Evolutionary conservation across 2,888 invertebrate species (phyloP).

Genomic region (Miltochrista miniata): DNA sequence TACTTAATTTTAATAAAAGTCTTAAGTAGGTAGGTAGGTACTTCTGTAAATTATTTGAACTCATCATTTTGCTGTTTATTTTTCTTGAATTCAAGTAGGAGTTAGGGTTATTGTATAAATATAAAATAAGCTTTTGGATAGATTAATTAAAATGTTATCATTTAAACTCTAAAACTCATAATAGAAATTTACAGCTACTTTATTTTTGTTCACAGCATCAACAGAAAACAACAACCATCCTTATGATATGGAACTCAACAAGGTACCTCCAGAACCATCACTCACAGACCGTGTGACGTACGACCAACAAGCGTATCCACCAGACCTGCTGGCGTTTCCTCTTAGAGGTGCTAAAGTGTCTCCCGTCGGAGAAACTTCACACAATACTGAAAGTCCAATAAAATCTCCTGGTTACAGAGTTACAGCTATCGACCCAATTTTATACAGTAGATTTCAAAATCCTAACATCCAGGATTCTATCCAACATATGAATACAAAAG

Average conservation of each 20-base stretch:
- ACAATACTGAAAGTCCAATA: conserved; percentile 56
- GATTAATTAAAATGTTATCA: no score
- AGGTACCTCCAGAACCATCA: conserved; percentile 76
- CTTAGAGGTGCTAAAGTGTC: conserved; percentile 78
- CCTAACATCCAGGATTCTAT: conserved; percentile 83
- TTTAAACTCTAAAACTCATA: background rate
- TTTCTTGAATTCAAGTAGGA: no score
- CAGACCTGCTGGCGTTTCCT: conserved; percentile 92
- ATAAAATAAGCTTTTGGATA: no score
- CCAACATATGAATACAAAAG: conserved; percentile 85
- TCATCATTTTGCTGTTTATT: no score
- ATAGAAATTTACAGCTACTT: background rate
- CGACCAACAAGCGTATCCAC: conserved; percentile 87
- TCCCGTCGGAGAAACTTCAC: conserved; percentile 69
- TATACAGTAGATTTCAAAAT: conserved; percentile 82
- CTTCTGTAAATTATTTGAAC: no score
- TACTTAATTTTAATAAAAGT: no score
- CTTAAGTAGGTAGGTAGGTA: no score
- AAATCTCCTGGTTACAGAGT: conserved; percentile 71
- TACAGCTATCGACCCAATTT: conserved; percentile 52
- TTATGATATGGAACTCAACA: conserved; percentile 82
- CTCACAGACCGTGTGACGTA: conserved; percentile 71
- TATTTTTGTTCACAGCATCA: conserved; percentile 65
- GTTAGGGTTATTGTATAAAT: no score
- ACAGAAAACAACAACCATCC: conserved; percentile 86